Conservation (phyloP, 2,797 vertebrate species). For the Phyllotis vaccarum region DNA sequence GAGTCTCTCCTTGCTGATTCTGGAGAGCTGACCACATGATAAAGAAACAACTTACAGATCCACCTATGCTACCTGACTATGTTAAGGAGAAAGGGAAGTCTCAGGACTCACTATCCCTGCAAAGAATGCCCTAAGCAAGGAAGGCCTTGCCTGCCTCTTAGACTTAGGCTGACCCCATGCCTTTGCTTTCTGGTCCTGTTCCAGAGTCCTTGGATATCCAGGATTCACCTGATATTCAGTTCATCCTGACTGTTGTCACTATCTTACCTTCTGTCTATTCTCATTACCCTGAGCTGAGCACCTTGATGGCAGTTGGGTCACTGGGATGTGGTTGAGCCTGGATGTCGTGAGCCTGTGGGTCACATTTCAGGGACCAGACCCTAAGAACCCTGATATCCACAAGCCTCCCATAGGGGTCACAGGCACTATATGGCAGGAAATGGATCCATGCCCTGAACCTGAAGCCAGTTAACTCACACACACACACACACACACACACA, state of each 20-base stretch:
- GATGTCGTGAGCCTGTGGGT: no score
- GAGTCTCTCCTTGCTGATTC: neutral
- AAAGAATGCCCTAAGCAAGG: neutral
- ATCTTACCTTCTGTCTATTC: neutral
- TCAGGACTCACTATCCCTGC: neutral
- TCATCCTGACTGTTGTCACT: neutral
- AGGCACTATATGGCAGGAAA: neutral
- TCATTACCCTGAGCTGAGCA: neutral
- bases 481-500: neutral
- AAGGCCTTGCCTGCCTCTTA: neutral
- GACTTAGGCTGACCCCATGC: neutral
- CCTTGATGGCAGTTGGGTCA: neutral
- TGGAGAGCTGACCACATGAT: neutral
- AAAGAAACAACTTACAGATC: no score
- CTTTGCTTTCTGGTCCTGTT: neutral
- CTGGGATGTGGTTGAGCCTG: neutral
- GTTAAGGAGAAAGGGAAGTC: neutral
- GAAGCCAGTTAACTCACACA: neutral
- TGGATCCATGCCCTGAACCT: neutral
- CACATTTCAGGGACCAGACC: neutral
- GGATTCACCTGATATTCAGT: neutral
- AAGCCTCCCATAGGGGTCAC: neutral
- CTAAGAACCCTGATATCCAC: neutral
- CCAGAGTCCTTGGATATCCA: neutral
- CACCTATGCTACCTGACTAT: fast-evolving